A percentile compares a stretch with the other conserved stretches of the same genome.
These are phyloP conservation scores for Cryptus armator DNA, from an alignment of 2,888 invertebrate genomes.

Conservation along the genomic window DNA sequence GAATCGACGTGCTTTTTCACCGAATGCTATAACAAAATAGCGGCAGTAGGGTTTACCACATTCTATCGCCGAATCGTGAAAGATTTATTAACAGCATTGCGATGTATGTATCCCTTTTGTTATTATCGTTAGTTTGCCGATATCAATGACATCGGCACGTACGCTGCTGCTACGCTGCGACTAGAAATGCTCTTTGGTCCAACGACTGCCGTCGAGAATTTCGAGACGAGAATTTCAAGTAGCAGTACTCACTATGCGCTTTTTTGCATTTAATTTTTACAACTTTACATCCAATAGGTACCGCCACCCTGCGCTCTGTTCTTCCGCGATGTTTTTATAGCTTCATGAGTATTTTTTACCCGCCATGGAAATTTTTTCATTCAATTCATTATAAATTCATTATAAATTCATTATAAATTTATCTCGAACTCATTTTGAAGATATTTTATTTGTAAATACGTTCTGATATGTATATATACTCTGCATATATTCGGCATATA, in stretches of 20 bases:
- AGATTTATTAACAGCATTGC: constrained; percentile 52
- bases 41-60: not conserved
- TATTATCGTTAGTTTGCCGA: not conserved
- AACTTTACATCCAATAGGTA: constrained; percentile 33
- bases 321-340: not conserved
- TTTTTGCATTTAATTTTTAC: constrained; percentile 13
- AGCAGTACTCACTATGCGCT: not conserved
- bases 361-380: too few relatives aligned
- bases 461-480: too few relatives aligned
- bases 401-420: too few relatives aligned
- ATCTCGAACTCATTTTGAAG: too few relatives aligned
- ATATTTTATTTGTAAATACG: too few relatives aligned
- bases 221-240: constrained; percentile 20
- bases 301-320: not conserved
- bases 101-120: not conserved
- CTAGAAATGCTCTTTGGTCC: constrained; percentile 4
- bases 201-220: constrained; percentile 4
- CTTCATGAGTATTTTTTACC: not conserved
- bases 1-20: constrained; percentile 10
- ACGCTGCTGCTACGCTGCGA: not conserved
- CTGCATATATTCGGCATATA: too few relatives aligned
- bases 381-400: too few relatives aligned
- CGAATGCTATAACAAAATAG: not conserved
- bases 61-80: constrained; percentile 50
- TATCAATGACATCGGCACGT: constrained; percentile 14